A percentile compares a stretch with the other conserved stretches of the same genome.
These are phyloP conservation scores for Henricia sp. DNA, from an alignment of 53 echinoderm and acorn worm genomes.

Conservation along the genomic window DNA sequence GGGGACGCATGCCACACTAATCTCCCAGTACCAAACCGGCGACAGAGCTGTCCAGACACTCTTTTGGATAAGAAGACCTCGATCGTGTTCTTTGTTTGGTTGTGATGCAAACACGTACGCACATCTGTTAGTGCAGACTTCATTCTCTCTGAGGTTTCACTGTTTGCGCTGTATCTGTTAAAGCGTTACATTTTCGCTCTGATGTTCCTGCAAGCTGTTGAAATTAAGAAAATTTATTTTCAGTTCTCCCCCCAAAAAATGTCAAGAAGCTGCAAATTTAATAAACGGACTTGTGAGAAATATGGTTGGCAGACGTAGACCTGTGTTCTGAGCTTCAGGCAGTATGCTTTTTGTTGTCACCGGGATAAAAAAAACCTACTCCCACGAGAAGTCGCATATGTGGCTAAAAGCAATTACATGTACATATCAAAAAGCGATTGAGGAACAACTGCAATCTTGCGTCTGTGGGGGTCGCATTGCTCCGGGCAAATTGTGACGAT, in stretches of 20 bases:
- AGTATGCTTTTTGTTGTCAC: too few species aligned
- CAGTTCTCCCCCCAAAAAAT: not conserved
- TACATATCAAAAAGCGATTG: too few species aligned
- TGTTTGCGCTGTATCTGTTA: not conserved
- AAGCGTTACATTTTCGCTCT: not conserved
- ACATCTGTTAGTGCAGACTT: not conserved
- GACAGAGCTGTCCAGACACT: not conserved
- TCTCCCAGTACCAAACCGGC: not conserved
- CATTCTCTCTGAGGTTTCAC: not conserved
- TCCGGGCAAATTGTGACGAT: too few species aligned
- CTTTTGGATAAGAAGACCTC: not conserved
- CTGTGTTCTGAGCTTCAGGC: not conserved
- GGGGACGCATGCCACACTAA: not conserved
- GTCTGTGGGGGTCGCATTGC: too few species aligned
- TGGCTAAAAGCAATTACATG: constrained; percentile 9
- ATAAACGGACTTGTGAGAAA: constrained; percentile 6
- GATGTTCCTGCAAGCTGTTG: not conserved
- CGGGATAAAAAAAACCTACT: too few species aligned
- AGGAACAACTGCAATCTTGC: too few species aligned
- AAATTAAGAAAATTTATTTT: not conserved
- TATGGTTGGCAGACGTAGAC: not conserved
- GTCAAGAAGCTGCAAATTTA: not conserved
- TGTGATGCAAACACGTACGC: not conserved
- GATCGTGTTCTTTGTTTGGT: not conserved
- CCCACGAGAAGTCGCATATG: not conserved